These are phyloP conservation scores for Gila orcuttii DNA, from an alignment of 2,113 vertebrate genomes.

Conservation along the genomic window DNA sequence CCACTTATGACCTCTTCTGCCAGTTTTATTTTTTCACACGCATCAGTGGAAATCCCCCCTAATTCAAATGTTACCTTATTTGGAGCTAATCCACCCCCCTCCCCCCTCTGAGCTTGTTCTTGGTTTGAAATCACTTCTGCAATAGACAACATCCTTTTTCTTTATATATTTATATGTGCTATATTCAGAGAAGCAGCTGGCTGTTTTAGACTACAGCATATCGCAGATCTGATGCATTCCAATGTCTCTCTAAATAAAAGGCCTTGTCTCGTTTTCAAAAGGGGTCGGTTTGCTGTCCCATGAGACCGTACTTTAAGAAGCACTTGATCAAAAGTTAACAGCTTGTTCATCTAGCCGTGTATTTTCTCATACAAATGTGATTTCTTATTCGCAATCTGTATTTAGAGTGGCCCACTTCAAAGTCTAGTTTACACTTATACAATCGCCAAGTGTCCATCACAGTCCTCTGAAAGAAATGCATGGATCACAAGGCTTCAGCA, in stretches of 20 bases:
- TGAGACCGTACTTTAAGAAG: neutral
- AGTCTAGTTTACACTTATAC: neutral
- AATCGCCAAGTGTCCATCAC: neutral
- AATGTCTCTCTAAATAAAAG: neutral
- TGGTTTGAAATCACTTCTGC: slow-evolving; percentile 15
- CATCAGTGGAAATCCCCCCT: neutral
- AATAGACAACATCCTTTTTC: neutral
- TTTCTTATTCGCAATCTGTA: neutral
- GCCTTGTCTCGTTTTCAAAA: neutral
- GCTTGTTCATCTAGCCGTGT: neutral
- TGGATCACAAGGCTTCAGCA: neutral
- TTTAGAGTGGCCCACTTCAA: neutral
- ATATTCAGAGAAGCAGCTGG: neutral
- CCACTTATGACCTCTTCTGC: neutral
- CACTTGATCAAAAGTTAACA: neutral
- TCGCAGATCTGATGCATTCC: neutral
- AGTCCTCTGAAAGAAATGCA: slow-evolving; percentile 28
- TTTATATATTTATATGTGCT: neutral
- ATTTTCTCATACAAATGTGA: neutral
- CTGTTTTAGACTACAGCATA: neutral
- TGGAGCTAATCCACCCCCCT: neutral
- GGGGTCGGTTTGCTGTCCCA: neutral
- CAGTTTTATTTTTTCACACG: neutral
- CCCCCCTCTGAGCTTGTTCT: neutral
- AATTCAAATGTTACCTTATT: neutral